Evolutionary conservation across 1,140 invertebrate genomes (phyloP).

Genomic region (Protaetia brevitarsis): DNA sequence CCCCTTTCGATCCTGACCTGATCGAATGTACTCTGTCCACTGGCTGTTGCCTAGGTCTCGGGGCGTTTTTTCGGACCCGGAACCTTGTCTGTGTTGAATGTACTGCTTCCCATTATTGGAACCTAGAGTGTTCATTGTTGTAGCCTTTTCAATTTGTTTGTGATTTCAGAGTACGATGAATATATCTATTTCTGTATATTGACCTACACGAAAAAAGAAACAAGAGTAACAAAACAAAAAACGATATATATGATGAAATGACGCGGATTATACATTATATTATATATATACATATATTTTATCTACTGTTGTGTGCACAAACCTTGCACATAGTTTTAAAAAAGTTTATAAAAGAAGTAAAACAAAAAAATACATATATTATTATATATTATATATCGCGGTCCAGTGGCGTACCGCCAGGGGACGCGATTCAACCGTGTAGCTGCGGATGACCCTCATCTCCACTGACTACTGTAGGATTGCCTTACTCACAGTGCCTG

Average conservation of each 20-base stretch:
- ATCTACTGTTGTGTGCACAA: slow-evolving; percentile 51
- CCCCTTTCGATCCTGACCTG: too few species aligned
- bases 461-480: slow-evolving; percentile 50
- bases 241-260: slow-evolving; percentile 42
- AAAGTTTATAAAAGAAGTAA: slow-evolving; percentile 21
- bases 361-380: too few species aligned
- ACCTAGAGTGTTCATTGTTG: slow-evolving; percentile 49
- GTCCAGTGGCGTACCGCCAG: slow-evolving; percentile 20
- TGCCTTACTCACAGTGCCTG: slow-evolving; percentile 52
- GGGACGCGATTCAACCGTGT: slow-evolving; percentile 29
- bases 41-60: slow-evolving; percentile 31
- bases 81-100: slow-evolving; percentile 40
- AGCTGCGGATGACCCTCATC: slow-evolving; percentile 44
- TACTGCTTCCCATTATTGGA: slow-evolving; percentile 46
- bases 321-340: slow-evolving; percentile 50
- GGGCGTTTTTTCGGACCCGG: background rate
- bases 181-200: slow-evolving; percentile 47
- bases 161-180: too few species aligned
- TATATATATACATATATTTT: slow-evolving; percentile 48
- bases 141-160: slow-evolving; percentile 48
- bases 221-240: slow-evolving; percentile 24
- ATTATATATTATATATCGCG: slow-evolving; percentile 38
- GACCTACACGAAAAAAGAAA: slow-evolving; percentile 44
- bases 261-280: slow-evolving; percentile 45
- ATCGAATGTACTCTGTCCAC: slow-evolving; percentile 45